Base-by-base conservation (phyloP, 92 coral and sea anemone genomes). In the Virgularia gustaviana region DNA sequence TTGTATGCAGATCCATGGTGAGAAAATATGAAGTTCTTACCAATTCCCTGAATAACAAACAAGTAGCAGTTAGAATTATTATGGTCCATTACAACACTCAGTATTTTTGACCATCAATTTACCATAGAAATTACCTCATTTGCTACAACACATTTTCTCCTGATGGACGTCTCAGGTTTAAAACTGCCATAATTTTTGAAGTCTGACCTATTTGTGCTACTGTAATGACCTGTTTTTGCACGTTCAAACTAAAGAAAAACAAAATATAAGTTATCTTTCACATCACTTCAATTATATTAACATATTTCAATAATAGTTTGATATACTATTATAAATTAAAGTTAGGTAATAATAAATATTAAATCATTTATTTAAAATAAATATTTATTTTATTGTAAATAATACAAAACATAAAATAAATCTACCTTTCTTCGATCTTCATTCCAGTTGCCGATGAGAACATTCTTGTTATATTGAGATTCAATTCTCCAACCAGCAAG, bases 401-500 rank as follows among this genome's bases (percentile, higher is more conserved):
- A 49, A 70, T 32, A n/a, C 24, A 35, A 1, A 36, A 16, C 5
- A 7, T 18, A n/a, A 10, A 28, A n/a, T n/a, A n/a, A n/a, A n/a
- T n/a, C 18, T 83, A 94, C 99, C 85, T 86, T 90, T 49, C 96
- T 70, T 1, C 91, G 83, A 36, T 86, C 99, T 31, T 94, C 99
- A 75, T 78, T 87, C 99, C 99, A 94, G 37, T 94, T 94, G 11
- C 99, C 99, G 37, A 94, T 89, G 71, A 94, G 74, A 28, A 94
- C 99, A 75, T 81, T 83, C 11, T 85, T 87, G 34, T 78, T 81
- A 33, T 87, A 94, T 51, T 74, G 81, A 61, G 85, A 92, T 63
- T 94, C 99, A 54, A 89, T 94, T 83, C 90, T 83, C 99, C 99
- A 94, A 25, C 96, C 96, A 29, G 96, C 96, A 0, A 79, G 76